Evolutionary conservation across 2,888 invertebrate genomes (phyloP), one percentile per base, ranked within the genome.

Genomic region (Dichetophora obliterata): DNA sequence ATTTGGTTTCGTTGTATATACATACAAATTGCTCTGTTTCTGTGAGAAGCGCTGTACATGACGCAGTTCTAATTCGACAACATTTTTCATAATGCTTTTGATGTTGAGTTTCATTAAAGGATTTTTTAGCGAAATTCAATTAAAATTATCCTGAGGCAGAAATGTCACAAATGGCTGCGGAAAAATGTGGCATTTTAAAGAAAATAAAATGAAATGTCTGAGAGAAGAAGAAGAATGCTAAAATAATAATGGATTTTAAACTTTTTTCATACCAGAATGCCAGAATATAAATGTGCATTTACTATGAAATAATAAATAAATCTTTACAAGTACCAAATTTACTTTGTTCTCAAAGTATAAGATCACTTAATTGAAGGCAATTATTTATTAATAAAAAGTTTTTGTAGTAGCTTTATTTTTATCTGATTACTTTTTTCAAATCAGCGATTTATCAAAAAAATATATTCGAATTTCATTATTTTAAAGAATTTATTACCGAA

Each of bases 101-200:
- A 59, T 37, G 72, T 66, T 19, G 22, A 37, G 85, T 82, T 84
- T 84, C 84, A 86, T 85, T 84, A 86, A 85, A 86, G 83, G 85
- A 84, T 80, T 83, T 83, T 83, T 78, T 76, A 81, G 81, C 83
- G 81, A 81, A 85, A 87, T 87, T 84, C 87, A 86, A 87, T 87
- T 87, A 87, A 87, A 87, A 85, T 84, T 79, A 81, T 82, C 87
- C 87, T 81, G 77, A 80, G 87, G 87, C 87, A 78, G 78, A 52
- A 24, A 31, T 73, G 65, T 73, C 65, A 63, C 19, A 63, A 63
- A n/a, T 24, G 63, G 43, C 31, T 54, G 31, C 14, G 16, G 59
- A 50, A 69, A 27, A 24, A 48, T 52, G 48, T 37, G 34, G 34
- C n/a, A n/a, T 65, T 34, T 65, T 34, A 11, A 59, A 22, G 27